Conservation (phyloP, 2,797 vertebrate species). For the Malurus leucopterus region DNA sequence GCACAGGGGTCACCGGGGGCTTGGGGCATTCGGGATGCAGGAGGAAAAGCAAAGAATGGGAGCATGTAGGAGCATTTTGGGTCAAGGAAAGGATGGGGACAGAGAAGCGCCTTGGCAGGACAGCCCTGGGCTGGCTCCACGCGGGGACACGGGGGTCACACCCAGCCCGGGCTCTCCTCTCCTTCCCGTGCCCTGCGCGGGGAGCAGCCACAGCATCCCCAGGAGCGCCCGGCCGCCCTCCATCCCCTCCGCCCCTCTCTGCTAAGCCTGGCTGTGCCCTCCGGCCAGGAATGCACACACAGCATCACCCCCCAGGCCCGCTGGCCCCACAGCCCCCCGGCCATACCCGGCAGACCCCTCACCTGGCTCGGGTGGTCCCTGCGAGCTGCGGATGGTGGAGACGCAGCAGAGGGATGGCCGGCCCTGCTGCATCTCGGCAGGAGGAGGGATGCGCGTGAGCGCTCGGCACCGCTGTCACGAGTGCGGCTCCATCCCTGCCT, state of each 20-base stretch:
- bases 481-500: constrained; percentile 17
- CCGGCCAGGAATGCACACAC: neutral
- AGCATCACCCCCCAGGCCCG: neutral
- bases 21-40: too few species aligned
- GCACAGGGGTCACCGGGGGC: too few species aligned
- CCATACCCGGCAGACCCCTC: neutral
- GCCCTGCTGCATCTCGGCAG: constrained; percentile 16
- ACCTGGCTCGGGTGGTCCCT: constrained; percentile 36
- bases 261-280: neutral
- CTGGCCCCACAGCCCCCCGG: neutral
- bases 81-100: neutral
- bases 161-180: neutral
- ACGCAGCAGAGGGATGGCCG: constrained; percentile 47
- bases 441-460: constrained; percentile 12
- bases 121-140: neutral
- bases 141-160: neutral
- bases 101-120: accelerated
- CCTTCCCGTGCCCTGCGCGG: neutral
- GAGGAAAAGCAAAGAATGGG: too few species aligned
- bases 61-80: neutral
- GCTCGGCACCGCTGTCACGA: constrained; percentile 22
- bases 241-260: neutral
- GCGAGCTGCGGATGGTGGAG: constrained; percentile 34
- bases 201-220: neutral
- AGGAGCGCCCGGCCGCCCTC: neutral